Base-by-base conservation (phyloP, 2,888 invertebrate genomes). In the Eutolmus rufibarbis region DNA sequence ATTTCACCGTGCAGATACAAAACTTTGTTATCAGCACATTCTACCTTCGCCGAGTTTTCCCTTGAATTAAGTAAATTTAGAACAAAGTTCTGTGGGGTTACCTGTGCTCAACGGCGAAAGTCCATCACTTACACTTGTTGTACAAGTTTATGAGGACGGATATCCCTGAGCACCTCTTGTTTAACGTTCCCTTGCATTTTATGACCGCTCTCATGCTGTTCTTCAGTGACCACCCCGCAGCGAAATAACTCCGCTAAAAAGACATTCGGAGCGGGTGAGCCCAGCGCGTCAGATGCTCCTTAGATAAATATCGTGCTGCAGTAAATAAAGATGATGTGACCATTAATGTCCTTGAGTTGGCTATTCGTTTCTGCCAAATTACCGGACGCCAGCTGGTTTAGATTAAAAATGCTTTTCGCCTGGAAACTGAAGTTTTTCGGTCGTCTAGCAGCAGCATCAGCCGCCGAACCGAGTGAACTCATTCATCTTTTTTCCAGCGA, bases 241-340 rank as follows among this genome's bases (percentile, higher is more conserved):
- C 14, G 14, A 46, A 46, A 16, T 14, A 46, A 14, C 12, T 46
- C 16, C 16, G 0, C 43, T 16, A 34, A 34, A 34, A 34, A 7
- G 34, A 34, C 34, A 34, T 34, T 34, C 34, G 7, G 34, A 34
- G 12, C 23, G 9, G 57, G 57, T 9, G 19, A 23, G 7, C 23
- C 37, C 34, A n/a, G 19, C 23, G 40, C 43, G 78, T 78, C 78
- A 78, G 37, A 78, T 78, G 43, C 78, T 43, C 23, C 40, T 23
- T 9, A 23, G 23, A 46, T 43, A 8, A 23, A 66, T 14, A 14
- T 40, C 43, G 12, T 43, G 46, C 19, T 79, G 51, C 51, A 51
- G 51, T 79, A 79, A 79, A 79, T 79, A 79, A 51, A 46, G 51
- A 79, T 51, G 79, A 79, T 79, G 79, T 79, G 46, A 79, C 79